Percentiles rank a stretch among this genome's conserved stretches.
Evolutionary conservation across 2,797 vertebrate genomes (phyloP).

Genomic region (Epinephelus coioides): DNA sequence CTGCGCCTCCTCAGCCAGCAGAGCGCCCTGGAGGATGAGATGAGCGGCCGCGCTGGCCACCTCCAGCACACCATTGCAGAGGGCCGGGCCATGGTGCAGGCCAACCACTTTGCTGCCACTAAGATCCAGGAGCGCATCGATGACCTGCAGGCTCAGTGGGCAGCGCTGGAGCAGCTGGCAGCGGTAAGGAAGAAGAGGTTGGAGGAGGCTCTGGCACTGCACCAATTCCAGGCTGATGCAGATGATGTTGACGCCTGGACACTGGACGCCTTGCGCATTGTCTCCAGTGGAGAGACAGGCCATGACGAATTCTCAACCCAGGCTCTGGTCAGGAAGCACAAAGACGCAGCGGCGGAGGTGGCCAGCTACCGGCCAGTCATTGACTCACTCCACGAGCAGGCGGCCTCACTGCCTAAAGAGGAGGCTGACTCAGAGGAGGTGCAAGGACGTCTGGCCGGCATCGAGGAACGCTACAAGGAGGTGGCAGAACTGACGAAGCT

Average conservation of each 20-base stretch:
- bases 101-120: conserved; percentile 92
- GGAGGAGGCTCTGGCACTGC: conserved; percentile 90
- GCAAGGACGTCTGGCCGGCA: conserved; percentile 86
- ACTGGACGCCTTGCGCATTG: conserved; percentile 93
- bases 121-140: conserved; percentile 92
- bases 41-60: conserved; percentile 92
- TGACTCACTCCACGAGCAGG: conserved; percentile 92
- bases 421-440: conserved; percentile 84
- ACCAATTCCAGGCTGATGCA: conserved; percentile 92
- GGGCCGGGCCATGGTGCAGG: conserved; percentile 92
- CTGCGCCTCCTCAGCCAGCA: conserved; percentile 94
- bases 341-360: conserved; percentile 94
- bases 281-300: conserved; percentile 93
- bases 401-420: conserved; percentile 84
- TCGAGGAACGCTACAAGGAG: conserved; percentile 95
- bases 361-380: conserved; percentile 91
- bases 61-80: conserved; percentile 93
- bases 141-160: conserved; percentile 90
- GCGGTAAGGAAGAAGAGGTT: conserved; percentile 88
- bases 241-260: conserved; percentile 95
- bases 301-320: conserved; percentile 96
- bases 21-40: conserved; percentile 95
- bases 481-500: conserved; percentile 90
- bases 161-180: conserved; percentile 90
- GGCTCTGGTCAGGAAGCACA: conserved; percentile 95